Evolutionary conservation across 2,888 invertebrate genomes (phyloP).

Genomic region (Brachycybe producta): DNA sequence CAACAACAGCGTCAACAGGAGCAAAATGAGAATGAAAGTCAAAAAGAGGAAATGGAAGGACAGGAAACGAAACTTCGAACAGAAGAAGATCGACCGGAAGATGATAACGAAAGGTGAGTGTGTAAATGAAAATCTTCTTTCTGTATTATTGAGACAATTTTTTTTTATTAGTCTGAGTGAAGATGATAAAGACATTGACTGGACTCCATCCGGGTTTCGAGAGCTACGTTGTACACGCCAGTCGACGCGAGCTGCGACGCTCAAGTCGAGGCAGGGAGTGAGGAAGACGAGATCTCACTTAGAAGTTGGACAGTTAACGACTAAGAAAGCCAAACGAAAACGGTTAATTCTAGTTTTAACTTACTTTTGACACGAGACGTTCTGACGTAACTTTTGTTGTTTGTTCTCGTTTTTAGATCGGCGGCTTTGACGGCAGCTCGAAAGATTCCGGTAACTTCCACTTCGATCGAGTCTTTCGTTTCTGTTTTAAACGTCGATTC

Average conservation of each 20-base stretch:
- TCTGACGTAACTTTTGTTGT: too few species aligned
- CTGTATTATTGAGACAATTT: background rate
- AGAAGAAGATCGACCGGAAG: background rate
- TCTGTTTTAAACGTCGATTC: too few species aligned
- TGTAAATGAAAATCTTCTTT: background rate
- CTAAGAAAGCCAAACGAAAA: slow-evolving; percentile 4
- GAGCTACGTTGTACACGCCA: slow-evolving; percentile 11
- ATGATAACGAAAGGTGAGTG: slow-evolving; percentile 13
- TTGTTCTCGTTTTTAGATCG: too few species aligned
- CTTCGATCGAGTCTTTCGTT: too few species aligned
- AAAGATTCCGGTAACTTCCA: too few species aligned
- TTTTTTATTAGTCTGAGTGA: slow-evolving; percentile 16
- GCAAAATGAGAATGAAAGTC: slow-evolving; percentile 2
- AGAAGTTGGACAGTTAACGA: background rate
- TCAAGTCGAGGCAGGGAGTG: slow-evolving; percentile 7
- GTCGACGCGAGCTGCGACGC: slow-evolving; percentile 15
- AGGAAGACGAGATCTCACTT: slow-evolving; percentile 14
- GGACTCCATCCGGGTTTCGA: slow-evolving; percentile 17
- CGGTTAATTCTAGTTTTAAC: too few species aligned
- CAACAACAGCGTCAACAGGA: slow-evolving; percentile 16
- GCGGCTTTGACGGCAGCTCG: too few species aligned
- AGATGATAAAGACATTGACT: slow-evolving; percentile 20
- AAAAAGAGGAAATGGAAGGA: slow-evolving; percentile 7
- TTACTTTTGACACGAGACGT: too few species aligned
- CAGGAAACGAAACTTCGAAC: background rate